Percentiles rank a stretch among this genome's conserved stretches.
Evolutionary conservation across 2,797 vertebrate species (phyloP).

Genomic region (Coccyzus lansbergi): DNA sequence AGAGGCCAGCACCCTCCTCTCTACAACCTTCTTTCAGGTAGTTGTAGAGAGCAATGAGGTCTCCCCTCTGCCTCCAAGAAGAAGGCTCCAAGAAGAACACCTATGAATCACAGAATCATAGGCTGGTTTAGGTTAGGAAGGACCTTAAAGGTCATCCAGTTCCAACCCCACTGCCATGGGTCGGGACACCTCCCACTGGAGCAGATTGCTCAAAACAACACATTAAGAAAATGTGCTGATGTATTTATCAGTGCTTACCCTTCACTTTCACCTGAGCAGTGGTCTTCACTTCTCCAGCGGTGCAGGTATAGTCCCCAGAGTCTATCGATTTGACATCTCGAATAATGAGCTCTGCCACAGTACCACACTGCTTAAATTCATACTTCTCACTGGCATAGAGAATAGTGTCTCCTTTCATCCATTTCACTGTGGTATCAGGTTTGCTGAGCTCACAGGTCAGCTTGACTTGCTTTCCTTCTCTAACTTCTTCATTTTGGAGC

Average conservation of each 20-base stretch:
- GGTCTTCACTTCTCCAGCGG: constrained; percentile 56
- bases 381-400: constrained; percentile 67
- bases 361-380: constrained; percentile 57
- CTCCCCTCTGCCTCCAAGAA: no score
- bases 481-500: constrained; percentile 64
- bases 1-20: no score
- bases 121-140: no score
- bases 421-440: constrained; percentile 51
- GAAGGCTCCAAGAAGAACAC: no score
- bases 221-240: fast-evolving
- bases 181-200: no score
- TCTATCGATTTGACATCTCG: constrained; percentile 10
- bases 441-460: constrained; percentile 75
- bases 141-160: no score
- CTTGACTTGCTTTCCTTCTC: constrained; percentile 69
- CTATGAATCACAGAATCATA: no score
- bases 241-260: constrained; percentile 31
- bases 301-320: constrained; percentile 72
- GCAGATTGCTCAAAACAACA: not conserved
- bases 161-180: no score
- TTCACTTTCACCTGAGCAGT: constrained; percentile 70
- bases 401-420: constrained; percentile 66
- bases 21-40: no score
- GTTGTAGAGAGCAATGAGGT: no score
- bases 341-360: constrained; percentile 68